Percentiles rank a stretch among this genome's conserved stretches.
Evolutionary conservation across 2,888 invertebrate species (phyloP).

Genomic region (Odontomyia ornata): DNA sequence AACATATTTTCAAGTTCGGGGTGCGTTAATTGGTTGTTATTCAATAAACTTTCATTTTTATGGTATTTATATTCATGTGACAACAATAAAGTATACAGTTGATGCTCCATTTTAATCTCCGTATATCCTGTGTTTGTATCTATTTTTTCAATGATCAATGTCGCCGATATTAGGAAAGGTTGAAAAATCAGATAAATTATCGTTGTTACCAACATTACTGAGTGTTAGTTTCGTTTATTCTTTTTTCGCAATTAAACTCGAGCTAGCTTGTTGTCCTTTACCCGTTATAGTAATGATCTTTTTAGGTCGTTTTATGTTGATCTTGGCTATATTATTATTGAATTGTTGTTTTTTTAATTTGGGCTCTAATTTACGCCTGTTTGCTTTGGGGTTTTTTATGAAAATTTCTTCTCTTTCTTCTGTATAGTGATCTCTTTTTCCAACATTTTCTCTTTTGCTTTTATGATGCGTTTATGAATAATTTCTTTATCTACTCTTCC

Average conservation of each 20-base stretch:
- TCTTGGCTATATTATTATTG: background rate
- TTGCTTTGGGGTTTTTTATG: background rate
- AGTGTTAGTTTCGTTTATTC: background rate
- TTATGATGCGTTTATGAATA: background rate
- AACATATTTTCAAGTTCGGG: too few species aligned
- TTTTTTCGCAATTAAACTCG: background rate
- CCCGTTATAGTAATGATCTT: background rate
- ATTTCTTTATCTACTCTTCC: background rate
- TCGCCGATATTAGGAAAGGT: background rate
- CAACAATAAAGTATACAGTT: too few species aligned
- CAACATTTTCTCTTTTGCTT: background rate
- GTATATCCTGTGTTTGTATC: background rate
- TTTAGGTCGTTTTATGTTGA: background rate
- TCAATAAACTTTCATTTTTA: too few species aligned
- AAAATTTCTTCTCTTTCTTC: background rate
- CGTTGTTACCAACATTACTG: background rate
- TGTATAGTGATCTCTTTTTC: background rate
- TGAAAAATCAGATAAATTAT: background rate
- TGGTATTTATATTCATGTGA: too few species aligned
- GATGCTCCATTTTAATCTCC: background rate
- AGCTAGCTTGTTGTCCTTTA: too few species aligned
- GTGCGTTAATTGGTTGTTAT: too few species aligned
- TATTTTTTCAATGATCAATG: background rate
- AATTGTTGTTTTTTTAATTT: background rate
- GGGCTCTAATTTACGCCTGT: background rate